Evolutionary conservation across 1,140 invertebrate genomes (phyloP).

Genomic region (Rhagoletis zephyria): DNA sequence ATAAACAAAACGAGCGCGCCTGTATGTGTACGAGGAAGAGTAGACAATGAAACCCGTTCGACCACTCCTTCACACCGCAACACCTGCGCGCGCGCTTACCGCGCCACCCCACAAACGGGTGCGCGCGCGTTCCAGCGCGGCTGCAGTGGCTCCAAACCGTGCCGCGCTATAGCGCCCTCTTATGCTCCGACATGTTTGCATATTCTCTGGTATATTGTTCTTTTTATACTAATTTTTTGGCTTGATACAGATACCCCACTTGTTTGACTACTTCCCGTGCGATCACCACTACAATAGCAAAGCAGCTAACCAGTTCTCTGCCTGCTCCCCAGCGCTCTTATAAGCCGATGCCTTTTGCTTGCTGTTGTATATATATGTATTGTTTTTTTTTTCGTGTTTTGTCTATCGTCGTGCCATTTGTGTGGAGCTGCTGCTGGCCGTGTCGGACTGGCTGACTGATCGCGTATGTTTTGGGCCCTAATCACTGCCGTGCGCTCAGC

Average conservation of each 20-base stretch:
- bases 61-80: conserved; percentile 43
- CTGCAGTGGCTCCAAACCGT: not conserved
- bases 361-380: not conserved
- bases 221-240: not conserved
- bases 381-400: not conserved
- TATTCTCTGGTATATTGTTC: not conserved
- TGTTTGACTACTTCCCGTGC: conserved; percentile 38
- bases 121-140: not conserved
- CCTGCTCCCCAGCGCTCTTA: not conserved
- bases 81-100: conserved; percentile 29
- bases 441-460: conserved; percentile 29
- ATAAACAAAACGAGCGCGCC: not conserved
- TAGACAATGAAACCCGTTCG: conserved; percentile 16
- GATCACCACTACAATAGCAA: conserved; percentile 14
- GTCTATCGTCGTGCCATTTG: conserved; percentile 6
- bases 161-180: not conserved
- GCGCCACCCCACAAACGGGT: not conserved
- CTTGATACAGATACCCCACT: conserved; percentile 13
- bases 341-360: not conserved
- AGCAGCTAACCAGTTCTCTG: not conserved
- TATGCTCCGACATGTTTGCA: not conserved
- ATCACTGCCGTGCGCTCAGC: conserved; percentile 61
- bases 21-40: conserved; percentile 4
- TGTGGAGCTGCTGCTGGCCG: conserved; percentile 39
- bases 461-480: conserved; percentile 50